These are phyloP conservation scores for Poeciliopsis infans DNA, from an alignment of 2,797 vertebrate genomes.

Conservation along the genomic window DNA sequence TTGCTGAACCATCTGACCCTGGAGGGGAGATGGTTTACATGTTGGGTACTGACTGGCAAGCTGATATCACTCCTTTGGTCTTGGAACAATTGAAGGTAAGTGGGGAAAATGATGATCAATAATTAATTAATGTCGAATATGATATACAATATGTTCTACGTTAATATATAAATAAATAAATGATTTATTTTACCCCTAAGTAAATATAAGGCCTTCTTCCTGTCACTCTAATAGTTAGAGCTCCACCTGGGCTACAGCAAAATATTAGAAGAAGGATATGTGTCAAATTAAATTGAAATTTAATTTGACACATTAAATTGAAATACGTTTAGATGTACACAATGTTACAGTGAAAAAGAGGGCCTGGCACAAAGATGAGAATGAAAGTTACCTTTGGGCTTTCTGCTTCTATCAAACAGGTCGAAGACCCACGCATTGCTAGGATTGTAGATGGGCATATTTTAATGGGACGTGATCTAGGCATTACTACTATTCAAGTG, in stretches of 20 bases:
- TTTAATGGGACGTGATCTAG: conserved; percentile 88
- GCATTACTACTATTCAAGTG: conserved; percentile 94
- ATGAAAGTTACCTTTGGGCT: background rate
- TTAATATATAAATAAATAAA: too few relatives aligned
- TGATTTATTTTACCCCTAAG: background rate
- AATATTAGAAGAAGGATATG: background rate
- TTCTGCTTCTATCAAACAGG: conserved; percentile 54
- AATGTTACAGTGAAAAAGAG: background rate
- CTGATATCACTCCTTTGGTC: conserved; percentile 94
- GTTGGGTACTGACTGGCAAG: conserved; percentile 94
- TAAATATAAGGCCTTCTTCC: background rate
- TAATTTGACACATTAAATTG: too few relatives aligned
- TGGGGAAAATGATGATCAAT: background rate
- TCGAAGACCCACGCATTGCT: conserved; percentile 90
- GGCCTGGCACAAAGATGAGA: background rate
- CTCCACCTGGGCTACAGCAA: background rate
- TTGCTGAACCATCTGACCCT: conserved; percentile 85
- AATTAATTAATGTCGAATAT: background rate
- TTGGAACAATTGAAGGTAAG: conserved; percentile 87
- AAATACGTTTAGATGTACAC: background rate
- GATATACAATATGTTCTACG: too few relatives aligned
- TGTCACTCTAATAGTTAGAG: background rate
- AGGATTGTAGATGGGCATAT: conserved; percentile 86
- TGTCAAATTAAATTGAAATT: background rate
- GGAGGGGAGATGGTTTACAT: conserved; percentile 88